These are phyloP conservation scores for Melikaiella ostensackeni DNA, from an alignment of 2,888 invertebrate species.

Conservation along the genomic window DNA sequence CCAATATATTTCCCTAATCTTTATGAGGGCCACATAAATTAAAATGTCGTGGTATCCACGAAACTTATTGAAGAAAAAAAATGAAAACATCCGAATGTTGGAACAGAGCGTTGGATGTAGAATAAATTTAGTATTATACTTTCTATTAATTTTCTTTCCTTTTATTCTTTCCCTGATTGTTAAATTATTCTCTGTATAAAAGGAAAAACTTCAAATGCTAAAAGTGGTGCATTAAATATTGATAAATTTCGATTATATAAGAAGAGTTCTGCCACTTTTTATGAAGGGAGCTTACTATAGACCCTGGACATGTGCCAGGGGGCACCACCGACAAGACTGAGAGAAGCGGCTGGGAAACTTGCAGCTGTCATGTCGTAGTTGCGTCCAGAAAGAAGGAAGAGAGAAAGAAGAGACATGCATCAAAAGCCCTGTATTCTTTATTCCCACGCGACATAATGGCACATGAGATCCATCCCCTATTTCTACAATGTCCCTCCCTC, in stretches of 20 bases:
- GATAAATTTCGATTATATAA: background rate
- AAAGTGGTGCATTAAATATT: too few relatives aligned
- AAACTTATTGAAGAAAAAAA: too few relatives aligned
- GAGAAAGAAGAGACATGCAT: constrained; percentile 48
- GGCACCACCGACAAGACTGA: constrained; percentile 52
- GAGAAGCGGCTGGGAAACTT: constrained; percentile 48
- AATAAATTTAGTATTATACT: background rate
- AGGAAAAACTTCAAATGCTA: too few relatives aligned
- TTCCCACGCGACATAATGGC: constrained; percentile 61
- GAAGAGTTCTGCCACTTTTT: background rate
- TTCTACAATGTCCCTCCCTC: constrained; percentile 44
- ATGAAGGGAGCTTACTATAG: background rate
- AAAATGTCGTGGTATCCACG: too few relatives aligned
- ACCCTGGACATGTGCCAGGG: constrained; percentile 25
- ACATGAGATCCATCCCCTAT: constrained; percentile 44
- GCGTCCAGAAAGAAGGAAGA: constrained; percentile 49
- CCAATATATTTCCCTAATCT: too few relatives aligned
- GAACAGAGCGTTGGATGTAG: too few relatives aligned
- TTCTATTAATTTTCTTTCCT: background rate
- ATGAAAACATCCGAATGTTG: too few relatives aligned
- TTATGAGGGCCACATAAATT: too few relatives aligned
- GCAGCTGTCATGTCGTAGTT: constrained; percentile 51
- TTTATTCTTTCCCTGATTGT: background rate
- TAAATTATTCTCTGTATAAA: background rate
- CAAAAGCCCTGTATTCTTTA: constrained; percentile 48